Base-by-base conservation (phyloP, 2,113 vertebrate species). In the Oenanthe oenanthe region DNA sequence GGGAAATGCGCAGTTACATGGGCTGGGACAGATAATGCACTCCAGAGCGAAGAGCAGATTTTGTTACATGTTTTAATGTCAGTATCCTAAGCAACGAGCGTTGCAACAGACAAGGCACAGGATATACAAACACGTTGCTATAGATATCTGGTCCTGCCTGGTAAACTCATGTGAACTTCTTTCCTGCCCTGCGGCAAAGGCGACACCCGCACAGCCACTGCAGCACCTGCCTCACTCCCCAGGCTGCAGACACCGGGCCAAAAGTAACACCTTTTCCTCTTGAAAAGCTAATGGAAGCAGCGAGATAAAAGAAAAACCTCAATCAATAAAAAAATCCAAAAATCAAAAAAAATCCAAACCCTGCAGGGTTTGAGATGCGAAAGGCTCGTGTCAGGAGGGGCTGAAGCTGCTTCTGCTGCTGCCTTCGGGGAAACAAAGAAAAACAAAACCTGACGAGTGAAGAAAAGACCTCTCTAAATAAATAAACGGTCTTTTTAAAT, bases 51-150 rank as follows among this genome's bases (percentile, higher is more conserved):
- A 60, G 65, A 65, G 80, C 83, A 82, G 74, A 89, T 95, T 95
- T 73, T 92, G 78, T 89, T 83, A 65, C 60, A 73, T 73, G 75
- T 89, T 93, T 88, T 83, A 95, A 66, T 77, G 63, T 19, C 89
- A 61, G 92, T 96, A 93, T 76, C 94, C 95, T 92, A 94, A 95
- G 96, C 92, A 95, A 96, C 78, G 1, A 77, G 47, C 5, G 0
- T 57, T 83, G 88, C 90, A 83, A 58, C 22, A 80, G 71, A 18
- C 66, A 80, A 85, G 78, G 60, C 72, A 85, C 82, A 94, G 96
- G 90, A 92, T 92, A 93, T 42, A 96, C 81, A 90, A 82, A 79
- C 3, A 88, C 5, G 82, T 92, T 95, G 92, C 93, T 90, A 92
- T 71, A 96, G 94, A 83, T 83, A 90, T 86, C 32, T 50, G 78